phyloP scores from a whole-genome alignment of 2,113 vertebrate species.

The Chunga burmeisteri region DNA sequence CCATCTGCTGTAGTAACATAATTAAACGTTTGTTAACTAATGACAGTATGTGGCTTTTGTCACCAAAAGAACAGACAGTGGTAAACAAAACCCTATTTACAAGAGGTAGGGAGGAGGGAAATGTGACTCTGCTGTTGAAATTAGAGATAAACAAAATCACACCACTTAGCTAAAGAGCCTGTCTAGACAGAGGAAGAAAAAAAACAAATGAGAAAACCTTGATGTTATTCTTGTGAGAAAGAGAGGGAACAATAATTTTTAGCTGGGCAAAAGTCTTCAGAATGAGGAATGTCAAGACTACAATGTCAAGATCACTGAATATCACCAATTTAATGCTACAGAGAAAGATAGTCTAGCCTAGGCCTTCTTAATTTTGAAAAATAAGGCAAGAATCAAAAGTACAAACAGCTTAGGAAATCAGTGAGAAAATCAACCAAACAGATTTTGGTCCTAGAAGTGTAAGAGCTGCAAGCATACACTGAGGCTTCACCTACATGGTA shows the following conservation, averaged over 20 bases:
- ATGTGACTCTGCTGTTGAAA: conserved; percentile 55
- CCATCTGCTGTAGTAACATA: conserved; percentile 42
- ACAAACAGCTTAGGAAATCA: background rate
- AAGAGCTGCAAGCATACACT: background rate
- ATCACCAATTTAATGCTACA: background rate
- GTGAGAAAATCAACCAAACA: background rate
- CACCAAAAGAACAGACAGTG: conserved; percentile 54
- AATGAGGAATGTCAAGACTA: background rate
- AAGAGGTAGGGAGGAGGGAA: conserved; percentile 29
- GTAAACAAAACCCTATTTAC: conserved; percentile 61
- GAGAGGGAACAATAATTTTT: conserved; percentile 2
- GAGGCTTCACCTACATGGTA: background rate
- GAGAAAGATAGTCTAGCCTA: background rate
- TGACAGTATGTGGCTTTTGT: conserved; percentile 59
- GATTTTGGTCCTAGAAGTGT: background rate
- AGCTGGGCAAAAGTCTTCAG: conserved; percentile 6
- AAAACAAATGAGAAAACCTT: conserved; percentile 30
- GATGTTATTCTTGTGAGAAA: background rate
- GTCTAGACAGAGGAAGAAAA: conserved; percentile 58
- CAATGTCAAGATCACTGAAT: background rate
- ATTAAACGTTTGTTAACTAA: conserved; percentile 58
- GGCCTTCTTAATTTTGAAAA: background rate
- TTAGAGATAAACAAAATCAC: conserved; percentile 66
- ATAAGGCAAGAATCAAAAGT: background rate
- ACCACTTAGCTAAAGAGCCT: conserved; percentile 65